A percentile compares a stretch with the other conserved stretches of the same genome.
These are phyloP conservation scores for Peromyscus leucopus DNA, from an alignment of 2,113 vertebrate genomes.

Conservation along the genomic window DNA sequence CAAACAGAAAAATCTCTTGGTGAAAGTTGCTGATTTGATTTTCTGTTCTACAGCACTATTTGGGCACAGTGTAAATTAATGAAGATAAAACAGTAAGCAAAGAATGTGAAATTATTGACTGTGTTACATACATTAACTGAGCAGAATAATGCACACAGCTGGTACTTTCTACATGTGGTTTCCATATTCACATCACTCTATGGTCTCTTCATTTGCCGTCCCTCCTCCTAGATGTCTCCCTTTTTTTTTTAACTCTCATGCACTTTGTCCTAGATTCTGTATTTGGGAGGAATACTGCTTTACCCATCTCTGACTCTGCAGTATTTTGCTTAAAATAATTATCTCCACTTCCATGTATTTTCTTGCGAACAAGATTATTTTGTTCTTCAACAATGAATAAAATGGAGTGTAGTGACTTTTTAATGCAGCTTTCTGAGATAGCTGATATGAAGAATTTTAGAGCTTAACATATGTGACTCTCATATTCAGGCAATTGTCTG, in stretches of 20 bases:
- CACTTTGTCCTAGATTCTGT: not conserved
- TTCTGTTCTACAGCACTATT: fast-evolving
- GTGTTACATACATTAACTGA: not conserved
- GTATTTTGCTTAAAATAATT: not conserved
- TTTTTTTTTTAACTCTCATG: not conserved
- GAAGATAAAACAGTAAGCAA: not conserved
- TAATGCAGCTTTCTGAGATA: not conserved
- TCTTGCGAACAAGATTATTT: not conserved
- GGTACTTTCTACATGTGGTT: not conserved
- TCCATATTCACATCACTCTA: too few species aligned
- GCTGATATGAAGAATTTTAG: not conserved
- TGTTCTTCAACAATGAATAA: not conserved
- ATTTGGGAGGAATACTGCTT: not conserved
- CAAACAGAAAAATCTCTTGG: not conserved
- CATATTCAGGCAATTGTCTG: not conserved
- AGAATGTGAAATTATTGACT: not conserved
- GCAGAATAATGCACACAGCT: not conserved
- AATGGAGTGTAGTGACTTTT: not conserved
- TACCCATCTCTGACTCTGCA: not conserved
- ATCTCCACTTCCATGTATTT: not conserved
- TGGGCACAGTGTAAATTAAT: not conserved
- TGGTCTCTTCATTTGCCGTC: not conserved
- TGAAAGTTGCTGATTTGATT: not conserved
- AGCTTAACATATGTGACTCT: not conserved
- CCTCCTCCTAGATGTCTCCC: too few species aligned